Conservation (phyloP, 1,140 invertebrate genomes). For the Arctopsyche grandis region DNA sequence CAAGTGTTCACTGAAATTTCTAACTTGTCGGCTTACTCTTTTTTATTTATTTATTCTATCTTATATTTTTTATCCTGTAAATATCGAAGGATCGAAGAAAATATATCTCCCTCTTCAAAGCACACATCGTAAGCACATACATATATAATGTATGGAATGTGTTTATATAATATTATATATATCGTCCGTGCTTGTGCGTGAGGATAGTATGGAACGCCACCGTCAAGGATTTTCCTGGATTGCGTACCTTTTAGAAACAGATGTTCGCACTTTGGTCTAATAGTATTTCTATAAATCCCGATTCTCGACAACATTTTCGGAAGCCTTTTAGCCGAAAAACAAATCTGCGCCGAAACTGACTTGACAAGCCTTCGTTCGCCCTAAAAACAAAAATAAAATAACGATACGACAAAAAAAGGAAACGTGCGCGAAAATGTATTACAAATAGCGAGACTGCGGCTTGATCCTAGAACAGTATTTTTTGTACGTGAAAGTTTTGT, state of each 20-base stretch:
- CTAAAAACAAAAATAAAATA: background rate
- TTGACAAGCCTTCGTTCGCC: conserved; percentile 1
- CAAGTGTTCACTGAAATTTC: background rate
- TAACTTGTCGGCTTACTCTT: background rate
- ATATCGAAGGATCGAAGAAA: no score
- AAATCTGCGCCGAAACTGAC: conserved; percentile 14
- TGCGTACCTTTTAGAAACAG: conserved; percentile 30
- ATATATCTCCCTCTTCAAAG: background rate
- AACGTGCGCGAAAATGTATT: background rate
- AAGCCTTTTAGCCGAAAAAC: conserved; percentile 23
- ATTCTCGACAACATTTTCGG: background rate
- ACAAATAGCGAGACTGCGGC: no score
- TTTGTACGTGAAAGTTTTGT: no score
- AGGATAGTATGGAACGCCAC: background rate
- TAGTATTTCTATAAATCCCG: conserved; percentile 35
- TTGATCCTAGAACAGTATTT: no score
- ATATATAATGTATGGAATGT: background rate
- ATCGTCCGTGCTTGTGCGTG: background rate
- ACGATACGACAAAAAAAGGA: background rate
- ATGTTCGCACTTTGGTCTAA: conserved; percentile 29
- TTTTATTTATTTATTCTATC: background rate
- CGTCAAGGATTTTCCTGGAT: background rate
- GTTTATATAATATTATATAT: background rate
- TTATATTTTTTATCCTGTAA: background rate
- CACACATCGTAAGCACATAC: background rate